Conservation (phyloP, 2,113 vertebrate genomes). For the Muntiacus reevesi region DNA sequence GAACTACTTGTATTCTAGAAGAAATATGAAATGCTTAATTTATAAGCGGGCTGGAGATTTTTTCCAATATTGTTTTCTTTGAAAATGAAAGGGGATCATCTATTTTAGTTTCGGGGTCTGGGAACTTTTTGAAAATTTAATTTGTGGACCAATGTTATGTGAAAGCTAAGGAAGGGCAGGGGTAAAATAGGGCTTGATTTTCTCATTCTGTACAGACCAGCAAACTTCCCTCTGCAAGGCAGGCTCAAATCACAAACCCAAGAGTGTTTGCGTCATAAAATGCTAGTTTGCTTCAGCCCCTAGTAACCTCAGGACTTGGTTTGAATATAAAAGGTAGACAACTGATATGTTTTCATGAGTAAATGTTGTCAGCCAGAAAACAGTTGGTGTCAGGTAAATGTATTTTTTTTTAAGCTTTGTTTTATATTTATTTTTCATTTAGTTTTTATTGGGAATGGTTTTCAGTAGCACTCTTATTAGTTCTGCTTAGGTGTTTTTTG, state of each 20-base stretch:
- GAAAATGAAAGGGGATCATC: conserved; percentile 88
- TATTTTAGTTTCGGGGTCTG: conserved; percentile 82
- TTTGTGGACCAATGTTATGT: conserved; percentile 95
- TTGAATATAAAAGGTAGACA: conserved; percentile 81
- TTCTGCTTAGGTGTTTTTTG: conserved; percentile 83
- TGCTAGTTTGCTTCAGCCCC: conserved; percentile 83
- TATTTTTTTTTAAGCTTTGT: conserved; percentile 75
- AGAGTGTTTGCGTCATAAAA: conserved; percentile 72
- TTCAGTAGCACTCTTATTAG: conserved; percentile 72
- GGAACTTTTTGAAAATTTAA: conserved; percentile 85
- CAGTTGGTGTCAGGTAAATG: conserved; percentile 82
- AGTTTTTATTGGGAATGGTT: conserved; percentile 82
- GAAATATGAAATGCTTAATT: conserved; percentile 91
- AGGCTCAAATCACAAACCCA: conserved; percentile 79
- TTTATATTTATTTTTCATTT: conserved; percentile 85
- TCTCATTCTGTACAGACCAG: conserved; percentile 83
- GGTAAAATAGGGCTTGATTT: conserved; percentile 83
- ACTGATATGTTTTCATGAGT: conserved; percentile 82
- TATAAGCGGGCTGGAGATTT: conserved; percentile 89
- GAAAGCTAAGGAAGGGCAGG: conserved; percentile 81
- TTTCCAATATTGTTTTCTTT: conserved; percentile 87
- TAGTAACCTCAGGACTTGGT: conserved; percentile 86
- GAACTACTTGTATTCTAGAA: conserved; percentile 91
- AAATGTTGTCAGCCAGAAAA: conserved; percentile 79
- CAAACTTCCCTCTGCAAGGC: conserved; percentile 82